Evolutionary conservation across 2,797 vertebrate genomes (phyloP), one percentile per base, ranked within the genome.

Genomic region (Ceryle rudis): DNA sequence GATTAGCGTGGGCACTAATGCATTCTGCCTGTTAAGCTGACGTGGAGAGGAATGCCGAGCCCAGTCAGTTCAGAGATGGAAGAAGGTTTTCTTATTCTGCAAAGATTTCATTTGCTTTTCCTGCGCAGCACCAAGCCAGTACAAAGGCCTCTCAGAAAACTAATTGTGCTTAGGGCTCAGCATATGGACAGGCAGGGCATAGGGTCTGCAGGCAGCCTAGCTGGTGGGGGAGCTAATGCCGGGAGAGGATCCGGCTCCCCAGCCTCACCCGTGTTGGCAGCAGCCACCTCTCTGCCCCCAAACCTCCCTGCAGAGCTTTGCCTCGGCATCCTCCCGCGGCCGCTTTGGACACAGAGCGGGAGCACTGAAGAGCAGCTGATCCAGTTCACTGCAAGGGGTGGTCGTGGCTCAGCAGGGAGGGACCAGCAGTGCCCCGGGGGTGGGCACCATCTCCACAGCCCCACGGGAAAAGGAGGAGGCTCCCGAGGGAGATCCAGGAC

Each of bases 101-200:
- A 60, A 81, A 65, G 62, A 74, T 72, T 65, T 64, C 72, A 86
- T 92, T 86, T 95, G 26, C 61, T 79, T 71, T 93, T 75, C 31
- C 54, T 89, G 49, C 73, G 92, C 83, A 86, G 89, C 46, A 67
- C 33, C 77, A 79, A 72, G 65, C 35, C 62, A 73, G 92, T 74
- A 65, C 31, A 74, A 86, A 93, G 41, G n/a, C 26, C 31, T 51
- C 77, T 84, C 54, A 57, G 33, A 3, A 29, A 90, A 79, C 74
- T 79, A 83, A 89, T 64, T 57, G 64, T 51, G 47, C 72, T 81
- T 37, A 42, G 42, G 41, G 49, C 21, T 86, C 6, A 7, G 44
- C 81, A 54, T 54, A 52, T 1, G 54, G 73, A 92, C 65, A 29
- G 1, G 3, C 0, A 2, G 39, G 37, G 46, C 65, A 11, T 2